These are phyloP conservation scores for Gallirallus australis DNA, from an alignment of 2,797 vertebrate species.

Conservation along the genomic window DNA sequence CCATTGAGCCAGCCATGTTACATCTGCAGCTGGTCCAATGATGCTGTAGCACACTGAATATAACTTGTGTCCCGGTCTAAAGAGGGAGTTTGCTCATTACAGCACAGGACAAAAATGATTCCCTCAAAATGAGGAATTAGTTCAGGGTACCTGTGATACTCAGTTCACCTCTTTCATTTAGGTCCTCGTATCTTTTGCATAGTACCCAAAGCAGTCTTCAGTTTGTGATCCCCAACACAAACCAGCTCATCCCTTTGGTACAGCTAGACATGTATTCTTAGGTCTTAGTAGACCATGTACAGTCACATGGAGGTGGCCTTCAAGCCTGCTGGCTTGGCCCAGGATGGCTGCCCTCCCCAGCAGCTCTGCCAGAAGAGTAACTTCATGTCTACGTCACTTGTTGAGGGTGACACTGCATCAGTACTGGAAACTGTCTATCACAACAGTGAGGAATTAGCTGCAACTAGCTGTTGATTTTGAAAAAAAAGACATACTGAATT, in stretches of 20 bases:
- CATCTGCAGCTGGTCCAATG: background rate
- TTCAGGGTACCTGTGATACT: background rate
- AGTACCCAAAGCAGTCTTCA: background rate
- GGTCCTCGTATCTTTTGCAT: background rate
- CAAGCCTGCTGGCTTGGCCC: background rate
- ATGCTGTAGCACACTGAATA: background rate
- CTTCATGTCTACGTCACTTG: fast-evolving
- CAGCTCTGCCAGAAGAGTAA: background rate
- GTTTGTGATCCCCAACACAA: background rate
- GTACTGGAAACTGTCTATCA: background rate
- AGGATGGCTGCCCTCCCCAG: background rate
- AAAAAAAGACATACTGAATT: background rate
- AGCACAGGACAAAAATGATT: background rate
- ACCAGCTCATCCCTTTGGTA: background rate
- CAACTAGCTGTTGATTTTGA: background rate
- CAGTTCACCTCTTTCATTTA: background rate
- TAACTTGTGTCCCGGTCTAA: background rate
- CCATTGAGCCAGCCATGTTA: background rate
- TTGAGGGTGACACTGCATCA: background rate
- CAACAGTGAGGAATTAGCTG: background rate
- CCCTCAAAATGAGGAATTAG: background rate
- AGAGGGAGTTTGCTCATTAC: background rate
- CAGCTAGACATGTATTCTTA: background rate
- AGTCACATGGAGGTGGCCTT: background rate
- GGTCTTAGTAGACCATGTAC: background rate